Conservation (phyloP, 2,888 invertebrate species). For the Sialis fuliginosa region DNA sequence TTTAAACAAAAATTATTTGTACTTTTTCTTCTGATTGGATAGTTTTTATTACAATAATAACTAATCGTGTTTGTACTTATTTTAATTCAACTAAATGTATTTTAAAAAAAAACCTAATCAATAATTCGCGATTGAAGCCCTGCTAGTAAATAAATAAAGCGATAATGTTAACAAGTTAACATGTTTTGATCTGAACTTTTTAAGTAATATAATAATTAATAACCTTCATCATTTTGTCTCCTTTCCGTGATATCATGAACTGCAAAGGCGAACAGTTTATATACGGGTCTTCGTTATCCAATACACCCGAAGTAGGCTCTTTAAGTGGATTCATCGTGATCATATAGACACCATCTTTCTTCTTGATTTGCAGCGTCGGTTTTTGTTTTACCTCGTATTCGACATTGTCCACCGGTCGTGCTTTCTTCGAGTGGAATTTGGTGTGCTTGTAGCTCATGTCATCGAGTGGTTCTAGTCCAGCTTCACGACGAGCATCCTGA, state of each 20-base stretch:
- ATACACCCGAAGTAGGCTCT: conserved; percentile 32
- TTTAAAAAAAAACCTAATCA: too few relatives aligned
- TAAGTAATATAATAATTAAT: too few relatives aligned
- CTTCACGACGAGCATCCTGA: conserved; percentile 16
- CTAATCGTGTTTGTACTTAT: too few relatives aligned
- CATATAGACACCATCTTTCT: conserved; percentile 43
- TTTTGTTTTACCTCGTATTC: conserved; percentile 25
- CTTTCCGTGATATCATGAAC: conserved; percentile 45
- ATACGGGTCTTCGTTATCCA: conserved; percentile 44
- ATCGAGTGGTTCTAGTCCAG: conserved; percentile 15
- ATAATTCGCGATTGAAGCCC: too few relatives aligned
- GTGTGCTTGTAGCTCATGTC: conserved; percentile 7
- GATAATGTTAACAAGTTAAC: too few relatives aligned
- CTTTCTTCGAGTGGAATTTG: conserved; percentile 17
- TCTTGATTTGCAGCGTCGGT: conserved; percentile 43
- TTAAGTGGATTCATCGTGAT: conserved; percentile 50
- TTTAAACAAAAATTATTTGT: too few relatives aligned
- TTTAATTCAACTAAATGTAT: too few relatives aligned
- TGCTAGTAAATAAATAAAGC: too few relatives aligned
- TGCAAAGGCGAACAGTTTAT: conserved; percentile 48
- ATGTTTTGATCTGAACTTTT: too few relatives aligned
- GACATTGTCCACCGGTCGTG: conserved; percentile 24
- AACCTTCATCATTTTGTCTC: conserved; percentile 18
- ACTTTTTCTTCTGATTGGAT: too few relatives aligned
- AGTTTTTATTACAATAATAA: too few relatives aligned